Base-by-base conservation (phyloP, 2,113 vertebrate genomes). In the Pleuronectes platessa region DNA sequence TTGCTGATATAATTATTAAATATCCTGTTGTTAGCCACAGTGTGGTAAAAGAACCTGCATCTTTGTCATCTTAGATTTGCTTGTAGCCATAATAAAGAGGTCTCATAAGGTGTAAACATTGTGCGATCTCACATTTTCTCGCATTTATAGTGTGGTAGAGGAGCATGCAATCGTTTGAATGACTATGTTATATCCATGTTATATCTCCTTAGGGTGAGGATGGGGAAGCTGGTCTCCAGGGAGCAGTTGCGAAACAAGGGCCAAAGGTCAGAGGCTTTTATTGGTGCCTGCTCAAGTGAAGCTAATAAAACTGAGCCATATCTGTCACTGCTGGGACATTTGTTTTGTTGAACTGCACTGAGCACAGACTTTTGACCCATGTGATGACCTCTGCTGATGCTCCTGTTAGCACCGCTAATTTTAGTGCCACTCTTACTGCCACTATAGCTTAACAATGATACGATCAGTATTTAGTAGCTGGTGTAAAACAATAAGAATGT, bases 171-270 rank as follows among this genome's bases (percentile, higher is more conserved):
- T 12, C 10, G 11, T 61, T 27, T 64, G 27, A 37, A 20, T 17
- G 2, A 20, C 15, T 26, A 24, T 24, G 24, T 24, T 24, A 24
- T 24, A 23, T 51, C 0, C 37, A 2, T 78, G 42, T 64, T 11
- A 4, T 61, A 23, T 59, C n/a, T 81, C 65, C 37, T 67, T 24
- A 96, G 96, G 96, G 96, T 42, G 90, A 95, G 86, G 94, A 94
- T 54, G 96, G 96, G 2, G 95, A 93, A 72, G 85, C 86, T 0
- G 96, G 96, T 17, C 88, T 83, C 0, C 79, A 87, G 14, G 95
- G 96, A 75, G 78, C 65, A 3, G 86, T 89, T 80, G 96, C 94
- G 82, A 93, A 86, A 0, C 90, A 93, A 37, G 95, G 96, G 49
- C 75, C 83, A 64, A 96, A 96, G 95, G 96, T 96, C 60, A 92